A percentile compares a stretch with the other conserved stretches of the same genome.
Conservation (phyloP, 2,888 invertebrate genomes). For the Patella caerulea region DNA sequence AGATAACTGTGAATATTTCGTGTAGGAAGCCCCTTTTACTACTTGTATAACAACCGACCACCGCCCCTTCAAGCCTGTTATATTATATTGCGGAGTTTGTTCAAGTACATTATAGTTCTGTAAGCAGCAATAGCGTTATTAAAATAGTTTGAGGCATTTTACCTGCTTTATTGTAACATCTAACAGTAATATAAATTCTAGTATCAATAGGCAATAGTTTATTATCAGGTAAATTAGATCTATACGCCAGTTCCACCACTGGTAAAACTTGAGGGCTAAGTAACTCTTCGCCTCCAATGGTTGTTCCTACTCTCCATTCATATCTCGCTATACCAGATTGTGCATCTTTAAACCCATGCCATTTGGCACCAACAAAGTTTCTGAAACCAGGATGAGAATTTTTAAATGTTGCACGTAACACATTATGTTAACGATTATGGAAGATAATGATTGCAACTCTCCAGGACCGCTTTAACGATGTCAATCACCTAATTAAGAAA, state of each 20-base stretch:
- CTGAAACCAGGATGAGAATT: not conserved
- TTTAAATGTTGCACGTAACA: not conserved
- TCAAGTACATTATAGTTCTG: too few relatives aligned
- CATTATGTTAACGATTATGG: too few relatives aligned
- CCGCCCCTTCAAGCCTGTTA: too few relatives aligned
- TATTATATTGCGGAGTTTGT: too few relatives aligned
- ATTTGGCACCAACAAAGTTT: constrained; percentile 39
- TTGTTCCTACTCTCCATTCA: constrained; percentile 48
- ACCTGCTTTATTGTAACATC: constrained; percentile 45
- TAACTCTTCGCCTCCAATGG: constrained; percentile 38
- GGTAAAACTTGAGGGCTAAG: constrained; percentile 30
- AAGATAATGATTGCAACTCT: too few relatives aligned
- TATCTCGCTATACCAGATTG: constrained; percentile 45
- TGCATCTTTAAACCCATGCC: constrained; percentile 50
- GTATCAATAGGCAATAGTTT: constrained; percentile 29
- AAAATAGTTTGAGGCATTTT: not conserved
- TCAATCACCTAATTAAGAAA: too few relatives aligned
- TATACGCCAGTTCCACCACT: constrained; percentile 24
- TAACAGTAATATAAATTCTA: constrained; percentile 38
- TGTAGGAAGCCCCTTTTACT: too few relatives aligned
- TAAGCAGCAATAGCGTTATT: not conserved
- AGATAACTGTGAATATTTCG: too few relatives aligned
- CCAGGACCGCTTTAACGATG: too few relatives aligned
- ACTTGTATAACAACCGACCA: too few relatives aligned
- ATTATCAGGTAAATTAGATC: constrained; percentile 16